Percentiles rank a stretch among this genome's conserved stretches.
phyloP scores from a whole-genome alignment of 2,113 vertebrate species.

The Rhinoptilus africanus region DNA sequence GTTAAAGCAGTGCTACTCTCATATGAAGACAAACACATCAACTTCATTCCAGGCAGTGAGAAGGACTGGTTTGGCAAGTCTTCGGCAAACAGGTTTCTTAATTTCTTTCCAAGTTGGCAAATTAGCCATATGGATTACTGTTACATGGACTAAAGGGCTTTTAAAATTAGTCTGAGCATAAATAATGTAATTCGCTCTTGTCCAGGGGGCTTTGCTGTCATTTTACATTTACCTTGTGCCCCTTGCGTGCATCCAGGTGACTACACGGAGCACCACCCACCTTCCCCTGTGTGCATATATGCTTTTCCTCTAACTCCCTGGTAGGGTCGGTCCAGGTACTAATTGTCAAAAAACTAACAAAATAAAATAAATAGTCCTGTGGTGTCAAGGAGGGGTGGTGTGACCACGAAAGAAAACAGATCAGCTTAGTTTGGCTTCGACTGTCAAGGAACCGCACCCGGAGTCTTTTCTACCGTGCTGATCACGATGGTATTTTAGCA shows the following conservation, averaged over 20 bases:
- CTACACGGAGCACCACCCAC: accelerated
- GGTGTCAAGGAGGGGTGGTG: neutral
- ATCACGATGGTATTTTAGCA: neutral
- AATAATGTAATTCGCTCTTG: neutral
- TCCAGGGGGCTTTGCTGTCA: neutral
- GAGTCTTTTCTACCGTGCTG: neutral
- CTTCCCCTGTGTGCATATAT: neutral
- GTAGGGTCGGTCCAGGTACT: neutral
- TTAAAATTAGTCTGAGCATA: neutral
- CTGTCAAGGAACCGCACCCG: neutral
- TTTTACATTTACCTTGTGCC: neutral
- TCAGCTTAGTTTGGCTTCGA: constrained; percentile 30
- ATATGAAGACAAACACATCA: neutral
- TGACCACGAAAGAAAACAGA: neutral
- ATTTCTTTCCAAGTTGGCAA: neutral
- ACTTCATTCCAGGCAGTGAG: neutral
- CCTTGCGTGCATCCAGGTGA: neutral
- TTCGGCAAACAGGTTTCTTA: constrained; percentile 26
- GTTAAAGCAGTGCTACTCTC: neutral
- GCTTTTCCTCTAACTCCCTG: neutral
- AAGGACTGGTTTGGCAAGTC: constrained; percentile 40
- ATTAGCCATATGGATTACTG: constrained; percentile 16
- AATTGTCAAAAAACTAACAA: neutral
- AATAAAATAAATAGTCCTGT: neutral
- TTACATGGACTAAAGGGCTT: neutral